Base-by-base conservation (phyloP, 2,888 invertebrate species). In the Herminia tarsipennalis region DNA sequence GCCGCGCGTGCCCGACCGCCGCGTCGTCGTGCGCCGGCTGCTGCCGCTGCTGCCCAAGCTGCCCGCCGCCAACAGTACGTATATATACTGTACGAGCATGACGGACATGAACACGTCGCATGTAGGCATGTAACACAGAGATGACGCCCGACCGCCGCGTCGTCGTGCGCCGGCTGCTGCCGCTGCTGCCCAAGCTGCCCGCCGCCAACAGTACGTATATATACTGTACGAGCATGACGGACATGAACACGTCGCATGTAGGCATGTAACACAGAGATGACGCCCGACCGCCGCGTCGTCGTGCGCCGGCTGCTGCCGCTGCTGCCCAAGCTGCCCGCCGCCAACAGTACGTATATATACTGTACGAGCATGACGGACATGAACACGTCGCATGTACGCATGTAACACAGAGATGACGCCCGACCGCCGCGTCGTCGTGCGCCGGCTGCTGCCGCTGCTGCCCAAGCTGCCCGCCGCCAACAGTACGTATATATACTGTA, bases 21-120 rank as follows among this genome's bases (percentile, higher is more conserved):
- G 94, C 70, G 94, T 96, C 2, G 94, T 96, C 1, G 95, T 96
- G 12, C 96, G 96, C 81, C 88, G 96, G 3, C 93, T 95, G 70
- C 85, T 96, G 62, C 95, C 95, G 10, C 78, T 95, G 28, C 91
- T 95, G 65, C 94, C 95, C 49, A 76, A 92, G 70, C 76, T 92
- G 78, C 70, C 93, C 74, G 76, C 81, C 16, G 78, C 81, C n/a
- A 78, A 66, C 63, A 76, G 85, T 86, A 0, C 66, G 81, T 74
- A n/a, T n/a, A n/a, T n/a, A n/a, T n/a, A n/a, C n/a, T n/a, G n/a
- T n/a, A n/a, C n/a, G n/a, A n/a, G n/a, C n/a, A n/a, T n/a, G n/a
- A n/a, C n/a, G n/a, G n/a, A n/a, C n/a, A n/a, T n/a, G n/a, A n/a
- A n/a, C n/a, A 6, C 3, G 1, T 10, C 9, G 9, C 10, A 3